These are phyloP conservation scores for Garrulus glandarius DNA, from an alignment of 2,797 vertebrate species.

Conservation along the genomic window DNA sequence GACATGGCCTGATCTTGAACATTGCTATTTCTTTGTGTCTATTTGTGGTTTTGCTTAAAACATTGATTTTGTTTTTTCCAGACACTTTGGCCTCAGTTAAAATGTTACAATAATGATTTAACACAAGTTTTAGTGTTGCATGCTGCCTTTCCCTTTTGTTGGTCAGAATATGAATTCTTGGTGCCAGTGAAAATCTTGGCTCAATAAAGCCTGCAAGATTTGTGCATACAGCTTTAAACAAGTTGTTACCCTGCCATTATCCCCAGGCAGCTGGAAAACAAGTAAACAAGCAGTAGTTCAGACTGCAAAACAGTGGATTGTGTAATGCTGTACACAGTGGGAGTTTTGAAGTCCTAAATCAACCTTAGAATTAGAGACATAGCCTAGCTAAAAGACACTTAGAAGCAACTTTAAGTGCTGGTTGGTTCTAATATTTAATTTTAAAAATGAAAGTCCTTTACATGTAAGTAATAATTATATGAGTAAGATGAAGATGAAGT, in stretches of 20 bases:
- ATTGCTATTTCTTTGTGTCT: background rate
- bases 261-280: background rate
- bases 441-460: background rate
- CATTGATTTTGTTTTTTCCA: background rate
- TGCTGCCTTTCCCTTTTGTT: background rate
- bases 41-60: background rate
- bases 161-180: background rate
- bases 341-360: slow-evolving; percentile 8
- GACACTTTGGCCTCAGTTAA: background rate
- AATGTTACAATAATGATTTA: background rate
- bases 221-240: background rate
- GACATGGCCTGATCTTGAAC: background rate
- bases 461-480: background rate
- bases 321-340: background rate
- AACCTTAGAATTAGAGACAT: background rate
- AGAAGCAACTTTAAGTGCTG: background rate
- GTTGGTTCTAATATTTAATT: background rate
- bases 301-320: slow-evolving; percentile 3
- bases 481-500: background rate
- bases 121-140: background rate
- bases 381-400: background rate
- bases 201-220: background rate
- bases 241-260: slow-evolving; percentile 9
- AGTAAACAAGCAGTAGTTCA: slow-evolving; percentile 19
- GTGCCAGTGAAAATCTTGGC: background rate